These are phyloP conservation scores for Acronicta aceris DNA, from an alignment of 2,888 invertebrate species.

Conservation along the genomic window DNA sequence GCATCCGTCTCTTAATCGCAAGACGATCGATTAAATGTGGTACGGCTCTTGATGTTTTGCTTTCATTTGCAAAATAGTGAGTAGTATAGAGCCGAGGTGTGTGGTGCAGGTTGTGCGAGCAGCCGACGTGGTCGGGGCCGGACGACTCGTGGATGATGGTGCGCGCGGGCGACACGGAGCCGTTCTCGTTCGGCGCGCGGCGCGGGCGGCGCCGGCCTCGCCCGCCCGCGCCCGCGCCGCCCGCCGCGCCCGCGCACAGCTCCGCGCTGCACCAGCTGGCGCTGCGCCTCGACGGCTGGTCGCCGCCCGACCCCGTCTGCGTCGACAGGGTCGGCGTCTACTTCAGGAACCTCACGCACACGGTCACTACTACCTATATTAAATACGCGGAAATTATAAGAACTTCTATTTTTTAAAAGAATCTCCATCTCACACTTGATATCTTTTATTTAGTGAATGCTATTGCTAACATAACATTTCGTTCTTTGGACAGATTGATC, in stretches of 20 bases:
- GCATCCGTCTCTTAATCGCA: no score
- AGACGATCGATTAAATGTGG: no score
- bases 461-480: no score
- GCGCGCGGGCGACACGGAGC: slow-evolving; percentile 92
- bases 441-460: no score
- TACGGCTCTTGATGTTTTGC: no score
- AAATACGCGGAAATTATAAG: no score
- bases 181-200: slow-evolving; percentile 95
- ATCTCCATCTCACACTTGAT: no score
- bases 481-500: background rate
- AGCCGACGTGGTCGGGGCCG: slow-evolving; percentile 70
- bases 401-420: no score
- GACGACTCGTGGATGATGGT: slow-evolving; percentile 91
- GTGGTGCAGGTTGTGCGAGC: slow-evolving; percentile 66
- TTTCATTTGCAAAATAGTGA: no score
- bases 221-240: slow-evolving; percentile 64
- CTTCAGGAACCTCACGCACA: slow-evolving; percentile 91
- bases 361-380: slow-evolving; percentile 53
- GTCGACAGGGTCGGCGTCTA: slow-evolving; percentile 98
- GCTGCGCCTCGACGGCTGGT: slow-evolving; percentile 97
- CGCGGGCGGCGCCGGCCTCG: slow-evolving; percentile 88
- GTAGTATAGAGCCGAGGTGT: background rate
- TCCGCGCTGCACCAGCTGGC: slow-evolving; percentile 95
- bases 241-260: slow-evolving; percentile 92
- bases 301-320: slow-evolving; percentile 95